Conservation (phyloP, 2,888 invertebrate genomes). For the Drosophila monieri region DNA sequence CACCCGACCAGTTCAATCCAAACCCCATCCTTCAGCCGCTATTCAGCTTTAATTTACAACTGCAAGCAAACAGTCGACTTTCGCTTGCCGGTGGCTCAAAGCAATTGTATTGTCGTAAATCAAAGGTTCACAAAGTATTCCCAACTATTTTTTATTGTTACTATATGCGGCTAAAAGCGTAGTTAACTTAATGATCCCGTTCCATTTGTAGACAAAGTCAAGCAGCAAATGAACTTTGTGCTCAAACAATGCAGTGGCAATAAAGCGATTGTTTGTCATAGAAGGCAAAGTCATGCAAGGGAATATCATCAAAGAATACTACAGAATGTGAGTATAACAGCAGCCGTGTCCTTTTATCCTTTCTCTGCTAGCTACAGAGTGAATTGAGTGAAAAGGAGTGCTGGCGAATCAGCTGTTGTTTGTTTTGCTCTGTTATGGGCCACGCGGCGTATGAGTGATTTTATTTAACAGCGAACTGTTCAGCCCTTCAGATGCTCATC, state of each 20-base stretch:
- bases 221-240: constrained; percentile 36
- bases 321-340: background rate
- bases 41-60: constrained; percentile 41
- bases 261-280: constrained; percentile 43
- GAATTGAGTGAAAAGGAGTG: constrained; percentile 35
- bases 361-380: constrained; percentile 27
- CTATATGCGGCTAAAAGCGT: constrained; percentile 38
- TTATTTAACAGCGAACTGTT: constrained; percentile 8
- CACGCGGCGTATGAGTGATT: constrained; percentile 57
- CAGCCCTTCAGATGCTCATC: background rate
- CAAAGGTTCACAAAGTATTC: constrained; percentile 33
- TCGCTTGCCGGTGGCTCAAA: constrained; percentile 17
- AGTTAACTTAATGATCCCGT: constrained; percentile 54
- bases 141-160: constrained; percentile 33
- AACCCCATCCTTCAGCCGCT: background rate
- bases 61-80: constrained; percentile 24
- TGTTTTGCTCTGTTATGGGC: constrained; percentile 50
- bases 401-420: constrained; percentile 59
- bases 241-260: constrained; percentile 29
- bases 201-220: constrained; percentile 39
- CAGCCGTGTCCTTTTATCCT: constrained; percentile 55
- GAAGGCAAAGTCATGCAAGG: background rate
- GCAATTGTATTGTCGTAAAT: constrained; percentile 45
- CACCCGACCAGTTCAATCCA: background rate
- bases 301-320: background rate